These are phyloP conservation scores for Diprion similis DNA, from an alignment of 1,140 invertebrate species.

Conservation along the genomic window DNA sequence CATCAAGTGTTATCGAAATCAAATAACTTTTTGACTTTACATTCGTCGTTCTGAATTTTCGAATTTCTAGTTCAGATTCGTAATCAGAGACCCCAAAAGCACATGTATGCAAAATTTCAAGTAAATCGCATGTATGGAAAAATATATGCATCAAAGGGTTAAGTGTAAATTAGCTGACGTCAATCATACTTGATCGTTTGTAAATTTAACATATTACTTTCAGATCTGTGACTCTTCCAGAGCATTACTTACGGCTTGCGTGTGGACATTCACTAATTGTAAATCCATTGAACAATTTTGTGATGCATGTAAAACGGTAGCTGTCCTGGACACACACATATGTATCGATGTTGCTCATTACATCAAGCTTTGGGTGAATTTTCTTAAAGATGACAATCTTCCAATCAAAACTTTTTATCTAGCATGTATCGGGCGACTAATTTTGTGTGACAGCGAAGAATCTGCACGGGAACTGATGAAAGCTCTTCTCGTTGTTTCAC, in stretches of 20 bases:
- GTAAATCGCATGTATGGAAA: too few species aligned
- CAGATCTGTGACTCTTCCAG: constrained; percentile 21
- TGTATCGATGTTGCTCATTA: constrained; percentile 29
- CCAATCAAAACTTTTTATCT: constrained; percentile 27
- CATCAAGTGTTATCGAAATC: too few species aligned
- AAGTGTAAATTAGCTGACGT: too few species aligned
- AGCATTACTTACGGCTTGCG: constrained; percentile 18
- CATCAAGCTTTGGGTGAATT: constrained; percentile 23
- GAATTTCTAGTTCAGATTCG: too few species aligned
- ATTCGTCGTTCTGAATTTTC: too few species aligned
- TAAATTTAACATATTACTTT: too few species aligned
- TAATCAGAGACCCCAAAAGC: too few species aligned
- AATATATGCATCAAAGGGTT: too few species aligned
- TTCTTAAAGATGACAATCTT: constrained; percentile 9
- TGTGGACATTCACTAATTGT: constrained; percentile 23
- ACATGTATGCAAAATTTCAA: too few species aligned
- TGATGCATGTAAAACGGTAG: constrained; percentile 9
- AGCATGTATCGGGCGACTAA: constrained; percentile 19
- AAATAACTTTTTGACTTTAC: too few species aligned
- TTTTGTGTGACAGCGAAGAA: constrained; percentile 1
- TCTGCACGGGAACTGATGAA: constrained; percentile 15
- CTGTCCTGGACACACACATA: constrained; percentile 13
- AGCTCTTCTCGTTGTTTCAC: constrained; percentile 18
- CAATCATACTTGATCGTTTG: too few species aligned
- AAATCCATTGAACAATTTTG: constrained; percentile 23